These are phyloP conservation scores for Platyscapa corneri DNA, from an alignment of 1,140 invertebrate species.

Conservation along the genomic window DNA sequence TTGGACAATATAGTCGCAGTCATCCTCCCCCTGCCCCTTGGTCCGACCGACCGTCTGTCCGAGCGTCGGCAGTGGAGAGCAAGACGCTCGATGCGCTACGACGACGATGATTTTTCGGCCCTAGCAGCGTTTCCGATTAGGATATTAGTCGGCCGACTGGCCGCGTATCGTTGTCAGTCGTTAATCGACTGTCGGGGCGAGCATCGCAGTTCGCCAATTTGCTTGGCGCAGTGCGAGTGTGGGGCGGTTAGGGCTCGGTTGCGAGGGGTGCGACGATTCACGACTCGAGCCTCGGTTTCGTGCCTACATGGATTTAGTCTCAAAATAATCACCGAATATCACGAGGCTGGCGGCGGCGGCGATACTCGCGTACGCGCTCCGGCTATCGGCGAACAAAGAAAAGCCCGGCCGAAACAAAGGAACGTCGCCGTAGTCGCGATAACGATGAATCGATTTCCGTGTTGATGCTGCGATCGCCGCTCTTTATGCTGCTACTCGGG, in stretches of 20 bases:
- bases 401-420: too few relatives aligned
- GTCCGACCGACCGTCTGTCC: not conserved
- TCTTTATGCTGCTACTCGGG: too few relatives aligned
- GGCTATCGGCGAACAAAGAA: too few relatives aligned
- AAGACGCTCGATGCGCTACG: not conserved
- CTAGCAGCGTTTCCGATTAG: not conserved
- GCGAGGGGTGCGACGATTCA: not conserved
- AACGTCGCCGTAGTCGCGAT: not conserved
- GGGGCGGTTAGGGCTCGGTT: not conserved
- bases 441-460: not conserved
- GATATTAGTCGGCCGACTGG: not conserved
- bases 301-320: not conserved
- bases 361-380: too few relatives aligned
- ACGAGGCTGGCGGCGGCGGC: too few relatives aligned
- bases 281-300: not conserved
- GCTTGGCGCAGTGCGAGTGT: not conserved
- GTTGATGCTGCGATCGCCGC: not conserved
- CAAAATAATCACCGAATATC: not conserved
- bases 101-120: too few relatives aligned
- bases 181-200: not conserved
- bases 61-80: not conserved
- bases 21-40: too few relatives aligned
- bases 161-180: not conserved
- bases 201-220: not conserved
- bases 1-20: conserved; percentile 14